Conservation (phyloP, 2,797 vertebrate species). For the Cossypha niveicapilla region DNA sequence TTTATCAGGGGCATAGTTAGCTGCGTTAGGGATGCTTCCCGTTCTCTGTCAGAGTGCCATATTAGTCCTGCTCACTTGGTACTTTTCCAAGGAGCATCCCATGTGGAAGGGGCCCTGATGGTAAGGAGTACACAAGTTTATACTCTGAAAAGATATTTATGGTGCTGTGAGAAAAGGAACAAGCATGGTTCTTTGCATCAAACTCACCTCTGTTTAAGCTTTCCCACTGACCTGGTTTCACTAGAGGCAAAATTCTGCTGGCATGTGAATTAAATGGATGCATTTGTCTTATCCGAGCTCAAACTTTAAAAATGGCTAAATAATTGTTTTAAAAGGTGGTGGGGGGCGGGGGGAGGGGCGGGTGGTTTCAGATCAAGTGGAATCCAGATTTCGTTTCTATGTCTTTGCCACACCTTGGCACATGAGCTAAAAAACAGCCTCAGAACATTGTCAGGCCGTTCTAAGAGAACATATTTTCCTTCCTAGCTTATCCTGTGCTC, state of each 20-base stretch:
- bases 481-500: neutral
- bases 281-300: neutral
- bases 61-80: neutral
- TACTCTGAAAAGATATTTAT: neutral
- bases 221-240: neutral
- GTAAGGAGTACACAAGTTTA: constrained; percentile 7
- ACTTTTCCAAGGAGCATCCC: constrained; percentile 24
- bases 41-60: constrained; percentile 5
- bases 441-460: neutral
- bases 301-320: neutral
- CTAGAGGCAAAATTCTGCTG: neutral
- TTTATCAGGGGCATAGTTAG: constrained; percentile 68
- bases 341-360: no score
- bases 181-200: neutral
- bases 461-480: neutral
- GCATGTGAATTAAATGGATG: neutral
- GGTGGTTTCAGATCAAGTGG: neutral
- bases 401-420: neutral
- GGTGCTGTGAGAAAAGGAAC: neutral
- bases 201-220: neutral
- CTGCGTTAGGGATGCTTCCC: constrained; percentile 46
- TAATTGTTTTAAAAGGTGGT: neutral
- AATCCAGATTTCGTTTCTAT: neutral
- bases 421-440: neutral
- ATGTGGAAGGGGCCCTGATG: neutral